Evolutionary conservation across 2,113 vertebrate species (phyloP), one percentile per base, ranked within the genome.

Genomic region (Saguinus midas): DNA sequence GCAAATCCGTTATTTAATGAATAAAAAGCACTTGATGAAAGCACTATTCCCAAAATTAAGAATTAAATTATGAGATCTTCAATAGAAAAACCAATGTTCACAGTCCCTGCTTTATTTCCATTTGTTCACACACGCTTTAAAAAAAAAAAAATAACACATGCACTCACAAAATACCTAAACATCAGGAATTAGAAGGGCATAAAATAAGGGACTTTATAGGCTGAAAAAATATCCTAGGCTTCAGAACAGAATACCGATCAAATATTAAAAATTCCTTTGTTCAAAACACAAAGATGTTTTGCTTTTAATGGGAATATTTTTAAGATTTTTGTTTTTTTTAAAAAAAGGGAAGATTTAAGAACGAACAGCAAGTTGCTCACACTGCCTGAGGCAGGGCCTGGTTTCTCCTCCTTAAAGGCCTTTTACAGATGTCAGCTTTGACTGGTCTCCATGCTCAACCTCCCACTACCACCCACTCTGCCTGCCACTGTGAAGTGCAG

Each of bases 21-120:
- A 82, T 78, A 95, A 96, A 79, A 79, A 80, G 68, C 58, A 86
- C 14, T 57, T 45, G 37, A 93, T 78, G 40, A 35, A 92, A 81
- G 40, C 17, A 64, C 68, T 66, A 25, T 37, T n/a, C 57, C 43
- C 57, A 35, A 79, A 68, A 35, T 20, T 90, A 45, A 92, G 35
- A 73, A 80, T 10, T 50, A 88, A 83, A 18, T 84, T 21, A 45
- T 1, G 10, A 80, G 52, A 72, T 52, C 75, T 85, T 73, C 52
- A 88, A 80, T 18, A 85, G 48, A 84, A 50, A 80, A 75, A 75
- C 68, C 48, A 43, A 55, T 25, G 43, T 73, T 95, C 95, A 95
- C 66, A 94, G 93, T 82, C 93, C 96, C 96, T 90, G 16, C 58
- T 97, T 97, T 97, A 98, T 97, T 98, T 95, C 76, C 90, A 92